A percentile compares a stretch with the other conserved stretches of the same genome.
phyloP scores from a whole-genome alignment of 64 coral and sea anemone species.

The Stichodactyla mertensii region DNA sequence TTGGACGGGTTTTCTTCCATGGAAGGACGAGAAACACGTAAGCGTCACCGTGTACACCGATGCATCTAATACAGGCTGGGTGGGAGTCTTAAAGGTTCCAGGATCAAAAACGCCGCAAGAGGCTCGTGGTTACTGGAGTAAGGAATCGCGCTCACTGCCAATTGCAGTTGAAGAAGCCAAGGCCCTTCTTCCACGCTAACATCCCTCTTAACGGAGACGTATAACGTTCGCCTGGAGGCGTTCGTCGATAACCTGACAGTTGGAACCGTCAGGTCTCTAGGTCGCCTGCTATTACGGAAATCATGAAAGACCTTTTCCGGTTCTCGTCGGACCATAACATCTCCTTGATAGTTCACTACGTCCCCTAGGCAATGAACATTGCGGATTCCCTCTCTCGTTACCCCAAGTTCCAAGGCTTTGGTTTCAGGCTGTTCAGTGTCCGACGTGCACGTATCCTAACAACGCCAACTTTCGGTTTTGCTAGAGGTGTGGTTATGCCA shows the following conservation, averaged over 20 bases:
- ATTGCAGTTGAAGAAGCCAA: conserved; percentile 22
- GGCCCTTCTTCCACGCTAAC: conserved; percentile 16
- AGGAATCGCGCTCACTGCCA: background rate
- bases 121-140: conserved; percentile 2
- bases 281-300: background rate
- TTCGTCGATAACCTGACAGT: conserved; percentile 13
- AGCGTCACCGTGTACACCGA: background rate
- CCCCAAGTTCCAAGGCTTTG: conserved; percentile 12
- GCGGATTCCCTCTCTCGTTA: conserved; percentile 18
- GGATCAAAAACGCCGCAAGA: background rate
- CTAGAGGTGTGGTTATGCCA: conserved; percentile 33
- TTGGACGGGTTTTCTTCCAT: conserved; percentile 18
- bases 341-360: background rate
- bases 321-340: background rate
- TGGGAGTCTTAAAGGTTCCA: background rate
- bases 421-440: conserved; percentile 13
- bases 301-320: too few relatives aligned
- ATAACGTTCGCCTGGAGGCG: background rate
- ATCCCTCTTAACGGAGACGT: background rate
- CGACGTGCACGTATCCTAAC: background rate
- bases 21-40: conserved; percentile 30
- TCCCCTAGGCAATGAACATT: background rate
- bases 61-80: conserved; percentile 20
- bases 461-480: conserved; percentile 23
- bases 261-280: conserved; percentile 16